Base-by-base conservation (phyloP, 2,888 invertebrate genomes). In the Limnephilus marmoratus region DNA sequence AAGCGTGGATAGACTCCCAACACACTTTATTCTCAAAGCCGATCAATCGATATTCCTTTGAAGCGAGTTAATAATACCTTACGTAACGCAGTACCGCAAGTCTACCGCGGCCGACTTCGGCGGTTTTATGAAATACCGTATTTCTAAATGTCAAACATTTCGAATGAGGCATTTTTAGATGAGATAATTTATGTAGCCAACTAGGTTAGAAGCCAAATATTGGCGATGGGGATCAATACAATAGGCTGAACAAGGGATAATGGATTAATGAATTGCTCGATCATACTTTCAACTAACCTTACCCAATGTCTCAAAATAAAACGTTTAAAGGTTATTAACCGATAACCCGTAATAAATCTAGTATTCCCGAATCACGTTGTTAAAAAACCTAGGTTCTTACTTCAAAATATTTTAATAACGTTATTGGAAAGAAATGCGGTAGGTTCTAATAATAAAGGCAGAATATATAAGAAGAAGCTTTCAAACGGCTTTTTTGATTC, bases 41-140 rank as follows among this genome's bases (percentile, higher is more conserved):
- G 90, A 88, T 90, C 87, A 85, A 92, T 92, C 92, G 82, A 90
- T 92, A 37, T 92, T 88, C 53, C 90, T 92, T 87, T 92, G 92
- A 91, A 90, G 91, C 90, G 45, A 85, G 90, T 83, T 90, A 90
- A 91, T 83, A 49, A 91, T 83, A 49, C 68, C 7, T 68, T 68
- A 68, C 11, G 68, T 68, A 90, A 90, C 90, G n/a, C 85, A 85
- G 85, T 18, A 24, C 85, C 41, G 37, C 18, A 34, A 41, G 85
- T 41, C 9, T 24, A 4, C 3, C n/a, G 37, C 37, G 41, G 41
- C 37, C n/a, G n/a, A 85, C 34, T 85, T 45, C 9, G 85, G 24
- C n/a, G 85, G 85, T 85, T 85, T 85, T 85, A n/a, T 41, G 45
- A 45, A 85, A 85, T 85, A 85, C 82, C 29, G n/a, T 68, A 82